Evolutionary conservation across 2,113 vertebrate genomes (phyloP).

Genomic region (Notiomystis cincta): DNA sequence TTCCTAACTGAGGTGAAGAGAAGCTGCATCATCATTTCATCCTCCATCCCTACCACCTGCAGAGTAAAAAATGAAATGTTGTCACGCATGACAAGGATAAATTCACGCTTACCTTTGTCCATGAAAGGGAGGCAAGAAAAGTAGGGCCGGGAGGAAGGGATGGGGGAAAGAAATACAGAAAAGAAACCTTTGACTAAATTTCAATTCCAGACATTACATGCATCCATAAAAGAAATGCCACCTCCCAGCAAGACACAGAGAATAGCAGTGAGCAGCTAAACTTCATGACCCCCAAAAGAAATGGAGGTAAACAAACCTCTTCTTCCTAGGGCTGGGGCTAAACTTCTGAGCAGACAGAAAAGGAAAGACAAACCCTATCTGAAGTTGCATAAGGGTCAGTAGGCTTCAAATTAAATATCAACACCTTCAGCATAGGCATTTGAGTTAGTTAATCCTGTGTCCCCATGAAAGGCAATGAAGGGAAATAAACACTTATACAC

Average conservation of each 20-base stretch:
- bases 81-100: neutral
- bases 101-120: conserved; percentile 3
- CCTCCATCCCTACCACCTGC: neutral
- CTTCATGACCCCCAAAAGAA: neutral
- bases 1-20: conserved; percentile 8
- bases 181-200: conserved; percentile 9
- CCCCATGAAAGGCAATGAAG: neutral
- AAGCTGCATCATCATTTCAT: neutral
- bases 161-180: neutral
- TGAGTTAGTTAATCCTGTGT: neutral
- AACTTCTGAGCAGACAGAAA: neutral
- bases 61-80: conserved; percentile 52
- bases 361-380: neutral
- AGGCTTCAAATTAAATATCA: neutral
- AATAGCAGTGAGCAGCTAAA: neutral
- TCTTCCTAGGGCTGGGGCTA: neutral
- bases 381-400: neutral
- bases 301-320: neutral
- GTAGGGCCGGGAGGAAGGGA: neutral
- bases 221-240: conserved; percentile 4
- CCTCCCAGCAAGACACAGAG: neutral
- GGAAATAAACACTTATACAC: neutral
- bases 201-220: conserved; percentile 33
- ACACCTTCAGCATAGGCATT: neutral
- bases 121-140: conserved; percentile 45